A percentile compares a stretch with the other conserved stretches of the same genome.
phyloP scores from a whole-genome alignment of 2,888 invertebrate species.

The Drosophila mayaguana region DNA sequence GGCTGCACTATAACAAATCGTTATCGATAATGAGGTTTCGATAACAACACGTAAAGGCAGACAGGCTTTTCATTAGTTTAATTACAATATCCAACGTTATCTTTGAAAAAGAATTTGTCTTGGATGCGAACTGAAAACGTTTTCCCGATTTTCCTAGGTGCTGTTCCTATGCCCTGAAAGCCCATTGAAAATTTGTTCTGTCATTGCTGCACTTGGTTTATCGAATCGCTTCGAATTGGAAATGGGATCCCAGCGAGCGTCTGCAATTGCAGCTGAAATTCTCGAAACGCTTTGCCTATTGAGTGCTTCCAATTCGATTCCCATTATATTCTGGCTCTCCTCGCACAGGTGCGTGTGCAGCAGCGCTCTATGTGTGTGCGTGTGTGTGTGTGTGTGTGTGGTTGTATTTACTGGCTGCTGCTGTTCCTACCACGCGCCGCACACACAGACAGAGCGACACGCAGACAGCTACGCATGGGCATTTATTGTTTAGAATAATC shows the following conservation, averaged over 20 bases:
- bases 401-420: constrained; percentile 40
- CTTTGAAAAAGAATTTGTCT: neutral
- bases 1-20: neutral
- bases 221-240: neutral
- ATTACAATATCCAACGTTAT: neutral
- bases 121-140: neutral
- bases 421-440: constrained; percentile 58
- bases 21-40: neutral
- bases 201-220: neutral
- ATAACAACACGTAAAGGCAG: neutral
- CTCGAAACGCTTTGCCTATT: neutral
- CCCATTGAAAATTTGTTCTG: neutral
- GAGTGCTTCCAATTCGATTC: constrained; percentile 6
- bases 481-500: constrained; percentile 85
- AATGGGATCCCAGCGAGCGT: neutral
- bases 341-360: constrained; percentile 45
- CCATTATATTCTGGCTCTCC: constrained; percentile 22
- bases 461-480: constrained; percentile 50
- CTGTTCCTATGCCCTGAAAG: neutral
- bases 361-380: constrained; percentile 19
- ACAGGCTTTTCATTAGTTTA: neutral
- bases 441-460: constrained; percentile 16
- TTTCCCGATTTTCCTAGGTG: neutral
- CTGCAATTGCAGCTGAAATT: constrained; percentile 24
- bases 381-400: constrained; percentile 27